These are phyloP conservation scores for Hemicentrotus pulcherrimus DNA, from an alignment of 35 echinoderm and acorn worm species.

Conservation along the genomic window DNA sequence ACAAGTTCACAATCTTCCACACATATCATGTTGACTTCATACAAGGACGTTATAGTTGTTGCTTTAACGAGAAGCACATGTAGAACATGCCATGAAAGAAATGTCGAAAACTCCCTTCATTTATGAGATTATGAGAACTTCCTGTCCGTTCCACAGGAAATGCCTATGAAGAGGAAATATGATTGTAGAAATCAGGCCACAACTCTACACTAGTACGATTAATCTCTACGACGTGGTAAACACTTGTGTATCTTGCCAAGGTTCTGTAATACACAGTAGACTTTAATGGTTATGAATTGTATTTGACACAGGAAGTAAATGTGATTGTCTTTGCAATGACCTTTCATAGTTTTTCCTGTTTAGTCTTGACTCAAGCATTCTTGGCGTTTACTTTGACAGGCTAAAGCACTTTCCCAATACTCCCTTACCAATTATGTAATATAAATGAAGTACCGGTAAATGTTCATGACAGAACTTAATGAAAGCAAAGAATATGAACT, in stretches of 20 bases:
- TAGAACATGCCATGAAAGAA: not conserved
- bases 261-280: not conserved
- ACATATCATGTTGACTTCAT: not conserved
- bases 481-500: no score
- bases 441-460: no score
- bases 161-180: not conserved
- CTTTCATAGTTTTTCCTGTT: not conserved
- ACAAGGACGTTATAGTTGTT: not conserved
- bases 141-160: not conserved
- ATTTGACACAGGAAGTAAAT: constrained; percentile 31
- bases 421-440: no score
- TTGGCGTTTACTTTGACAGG: not conserved
- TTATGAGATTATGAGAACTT: not conserved
- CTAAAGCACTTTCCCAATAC: not conserved
- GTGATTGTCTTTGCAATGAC: not conserved
- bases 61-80: not conserved
- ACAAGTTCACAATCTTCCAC: not conserved
- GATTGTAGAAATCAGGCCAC: not conserved
- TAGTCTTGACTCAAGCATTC: not conserved
- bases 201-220: not conserved
- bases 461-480: no score
- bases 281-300: not conserved
- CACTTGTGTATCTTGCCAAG: not conserved
- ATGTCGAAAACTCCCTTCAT: not conserved
- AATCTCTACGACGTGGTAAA: not conserved